phyloP scores from a whole-genome alignment of 1,140 invertebrate species.

The Drosophila saltans region DNA sequence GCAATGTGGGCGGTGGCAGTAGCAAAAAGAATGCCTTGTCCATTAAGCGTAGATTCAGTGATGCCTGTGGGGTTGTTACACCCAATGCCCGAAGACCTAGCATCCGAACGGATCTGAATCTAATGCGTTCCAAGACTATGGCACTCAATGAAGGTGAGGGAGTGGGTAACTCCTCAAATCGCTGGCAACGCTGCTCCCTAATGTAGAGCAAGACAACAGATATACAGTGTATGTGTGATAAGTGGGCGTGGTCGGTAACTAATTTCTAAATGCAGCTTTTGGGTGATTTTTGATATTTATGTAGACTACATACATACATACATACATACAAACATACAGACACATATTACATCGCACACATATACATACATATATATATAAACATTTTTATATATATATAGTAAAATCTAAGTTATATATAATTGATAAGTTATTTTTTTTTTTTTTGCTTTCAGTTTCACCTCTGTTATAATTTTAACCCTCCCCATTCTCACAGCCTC shows the following conservation, averaged over 20 bases:
- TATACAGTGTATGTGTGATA: constrained; percentile 53
- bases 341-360: constrained; percentile 21
- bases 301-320: constrained; percentile 44
- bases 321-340: constrained; percentile 22
- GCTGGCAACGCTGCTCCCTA: constrained; percentile 71
- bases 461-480: not conserved
- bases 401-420: constrained; percentile 2
- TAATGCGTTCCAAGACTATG: constrained; percentile 92
- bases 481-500: constrained; percentile 2
- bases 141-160: constrained; percentile 86
- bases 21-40: constrained; percentile 90
- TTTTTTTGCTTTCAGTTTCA: not conserved
- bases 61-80: constrained; percentile 93
- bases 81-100: constrained; percentile 92
- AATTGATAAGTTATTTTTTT: not conserved
- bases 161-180: constrained; percentile 72
- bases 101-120: constrained; percentile 92
- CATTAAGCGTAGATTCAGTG: constrained; percentile 90
- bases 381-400: not conserved
- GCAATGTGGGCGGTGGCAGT: constrained; percentile 85
- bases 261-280: constrained; percentile 71
- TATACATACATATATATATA: constrained; percentile 10
- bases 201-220: constrained; percentile 50
- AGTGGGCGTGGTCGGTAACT: constrained; percentile 30
- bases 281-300: constrained; percentile 74